Base-by-base conservation (phyloP, 2,113 vertebrate species). In the Ochotona princeps region DNA sequence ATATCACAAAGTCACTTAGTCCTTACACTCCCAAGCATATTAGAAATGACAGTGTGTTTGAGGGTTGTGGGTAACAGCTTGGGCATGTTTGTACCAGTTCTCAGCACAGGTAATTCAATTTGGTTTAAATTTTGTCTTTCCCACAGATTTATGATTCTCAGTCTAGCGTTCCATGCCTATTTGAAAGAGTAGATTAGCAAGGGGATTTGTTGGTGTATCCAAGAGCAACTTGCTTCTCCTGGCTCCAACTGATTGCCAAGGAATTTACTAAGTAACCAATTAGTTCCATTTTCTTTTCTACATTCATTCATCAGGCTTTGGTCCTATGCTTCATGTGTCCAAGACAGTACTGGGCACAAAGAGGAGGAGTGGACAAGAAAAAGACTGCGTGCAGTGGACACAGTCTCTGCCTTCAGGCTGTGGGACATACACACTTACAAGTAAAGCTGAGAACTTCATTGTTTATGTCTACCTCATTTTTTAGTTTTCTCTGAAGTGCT, bases 111-210 rank as follows among this genome's bases (percentile, higher is more conserved):
- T 91, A 95, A 94, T 94, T 94, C 12, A 67, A 94, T 89, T 94
- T 92, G 95, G 76, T 94, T 96, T 81, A 89, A 83, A 97, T 96
- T 91, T 73, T 94, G 89, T 94, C 89, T 97, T 97, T 96, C 87
- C 81, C 87, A 93, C 89, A 92, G 84, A 94, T 92, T 95, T 93
- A 81, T 70, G 57, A 89, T 95, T 91, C 81, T 92, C 15, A 81
- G 83, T 75, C 14, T 87, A 92, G 54, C 87, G 20, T 94, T 96
- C 90, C 91, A 49, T 5, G 54, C 84, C 89, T 89, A 23, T 79
- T 89, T 95, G 72, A 76, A 95, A 89, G 49, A 38, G 57, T 89
- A 79, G 69, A 92, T 92, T 89, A 94, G 60, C 57, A 82, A 79
- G 94, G 69, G 44, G 61, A 95, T 95, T 93, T 96, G 81, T 76